These are phyloP conservation scores for Sclerurus mexicanus DNA, from an alignment of 2,113 vertebrate species.

Conservation along the genomic window DNA sequence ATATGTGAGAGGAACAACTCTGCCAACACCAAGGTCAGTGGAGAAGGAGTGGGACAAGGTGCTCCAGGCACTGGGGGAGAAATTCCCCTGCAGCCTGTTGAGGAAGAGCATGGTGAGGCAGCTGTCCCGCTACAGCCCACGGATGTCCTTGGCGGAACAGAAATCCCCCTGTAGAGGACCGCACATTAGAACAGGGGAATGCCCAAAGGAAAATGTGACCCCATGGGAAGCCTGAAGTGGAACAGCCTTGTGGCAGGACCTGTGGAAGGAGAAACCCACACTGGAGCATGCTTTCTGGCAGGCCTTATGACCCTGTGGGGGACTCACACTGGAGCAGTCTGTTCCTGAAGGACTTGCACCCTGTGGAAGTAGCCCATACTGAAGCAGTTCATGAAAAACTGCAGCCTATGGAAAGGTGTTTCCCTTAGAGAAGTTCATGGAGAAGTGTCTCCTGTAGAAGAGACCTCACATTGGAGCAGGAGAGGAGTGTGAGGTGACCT, in stretches of 20 bases:
- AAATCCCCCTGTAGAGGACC: not conserved
- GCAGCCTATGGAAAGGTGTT: not conserved
- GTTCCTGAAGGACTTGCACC: not conserved
- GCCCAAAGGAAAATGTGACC: not conserved
- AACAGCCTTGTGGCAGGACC: not conserved
- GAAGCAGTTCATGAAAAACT: not conserved
- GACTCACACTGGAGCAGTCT: rapidly evolving
- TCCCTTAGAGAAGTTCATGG: not conserved
- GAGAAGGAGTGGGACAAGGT: not conserved
- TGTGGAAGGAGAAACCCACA: not conserved
- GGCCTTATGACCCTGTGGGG: not conserved
- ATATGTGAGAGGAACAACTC: not conserved
- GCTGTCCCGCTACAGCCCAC: not conserved
- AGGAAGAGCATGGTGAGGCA: not conserved
- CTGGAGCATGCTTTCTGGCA: not conserved
- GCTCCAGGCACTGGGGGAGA: not conserved
- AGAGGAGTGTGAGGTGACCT: not conserved
- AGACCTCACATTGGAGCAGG: not conserved
- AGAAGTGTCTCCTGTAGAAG: not conserved
- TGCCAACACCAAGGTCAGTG: not conserved
- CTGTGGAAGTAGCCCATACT: not conserved
- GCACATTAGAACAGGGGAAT: not conserved
- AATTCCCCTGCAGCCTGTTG: not conserved
- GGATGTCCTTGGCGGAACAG: not conserved
- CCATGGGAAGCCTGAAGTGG: not conserved